Evolutionary conservation across 2,797 vertebrate species (phyloP), one percentile per base, ranked within the genome.

Genomic region (Miopithecus talapoin): DNA sequence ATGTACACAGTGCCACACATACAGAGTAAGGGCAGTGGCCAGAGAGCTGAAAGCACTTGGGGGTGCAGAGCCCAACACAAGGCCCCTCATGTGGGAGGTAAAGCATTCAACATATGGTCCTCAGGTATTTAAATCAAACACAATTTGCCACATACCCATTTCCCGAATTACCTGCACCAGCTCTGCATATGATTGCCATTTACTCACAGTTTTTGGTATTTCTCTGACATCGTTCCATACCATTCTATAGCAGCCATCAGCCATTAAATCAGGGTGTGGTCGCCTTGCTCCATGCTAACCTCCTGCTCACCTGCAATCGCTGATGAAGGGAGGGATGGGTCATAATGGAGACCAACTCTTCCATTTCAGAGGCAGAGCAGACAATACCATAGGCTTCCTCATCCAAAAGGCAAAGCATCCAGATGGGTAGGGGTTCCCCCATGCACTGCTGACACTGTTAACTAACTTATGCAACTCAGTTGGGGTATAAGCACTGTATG

Each of bases 251-350:
- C 33, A 68, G 61, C 61, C 61, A 68, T 68, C 33, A n/a, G 16
- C 61, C 16, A 19, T n/a, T 68, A 16, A 33, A 8, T 68, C 33
- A 68, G 33, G 33, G 16, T 68, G 61, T 16, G 33, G 33, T 68
- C 3, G 0, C 61, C 33, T 64, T 8, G 30, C 61, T 7, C 61
- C 8, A 0, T 19, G 61, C 30, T 68, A n/a, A n/a, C 61, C 0
- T 33, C 16, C 61, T n/a, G 7, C 33, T 68, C 16, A 19, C 61
- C 61, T n/a, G 61, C 16, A 68, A 19, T 68, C 3, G 16, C 61
- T n/a, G 61, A n/a, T 68, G 16, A 30, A 64, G 61, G 5, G 33
- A 61, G 16, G 61, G 33, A n/a, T 68, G 61, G 33, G 61, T 68
- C 61, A 68, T 68, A 68, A 68, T n/a, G 61, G 61, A n/a, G 33